Conservation (phyloP, 2,797 vertebrate species). For the Anabacerthia variegaticeps region DNA sequence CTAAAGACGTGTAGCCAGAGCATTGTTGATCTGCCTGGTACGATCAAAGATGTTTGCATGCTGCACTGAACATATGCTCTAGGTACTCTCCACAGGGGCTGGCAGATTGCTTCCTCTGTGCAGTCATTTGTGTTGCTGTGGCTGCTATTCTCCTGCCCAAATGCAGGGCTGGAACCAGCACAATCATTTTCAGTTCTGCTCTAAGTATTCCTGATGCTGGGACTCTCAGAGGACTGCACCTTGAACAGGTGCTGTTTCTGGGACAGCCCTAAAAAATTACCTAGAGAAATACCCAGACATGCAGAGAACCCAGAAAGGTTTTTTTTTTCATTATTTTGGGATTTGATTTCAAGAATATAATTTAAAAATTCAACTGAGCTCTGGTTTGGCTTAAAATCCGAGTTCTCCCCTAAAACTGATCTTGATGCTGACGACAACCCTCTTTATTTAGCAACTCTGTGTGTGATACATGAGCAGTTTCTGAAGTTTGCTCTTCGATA, state of each 20-base stretch:
- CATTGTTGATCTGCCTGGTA: neutral
- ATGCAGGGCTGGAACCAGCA: neutral
- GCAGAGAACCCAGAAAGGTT: neutral
- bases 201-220: neutral
- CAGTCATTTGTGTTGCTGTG: neutral
- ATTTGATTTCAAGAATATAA: neutral
- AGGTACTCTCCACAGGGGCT: neutral
- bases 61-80: slow-evolving; percentile 49
- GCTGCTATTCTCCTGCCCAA: neutral
- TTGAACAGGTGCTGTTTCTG: neutral
- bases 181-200: neutral
- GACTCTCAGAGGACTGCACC: neutral
- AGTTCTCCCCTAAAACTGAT: neutral
- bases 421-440: neutral
- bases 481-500: neutral
- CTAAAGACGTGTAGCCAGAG: neutral
- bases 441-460: neutral
- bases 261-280: neutral
- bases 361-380: neutral
- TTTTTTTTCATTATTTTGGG: neutral
- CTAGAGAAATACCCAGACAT: neutral
- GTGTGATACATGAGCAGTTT: neutral
- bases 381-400: neutral
- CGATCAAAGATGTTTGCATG: slow-evolving; percentile 3
- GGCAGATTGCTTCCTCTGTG: slow-evolving; percentile 41